Evolutionary conservation across 2,888 invertebrate species (phyloP), one percentile per base, ranked within the genome.

Genomic region (Hypercompe scribonia): DNA sequence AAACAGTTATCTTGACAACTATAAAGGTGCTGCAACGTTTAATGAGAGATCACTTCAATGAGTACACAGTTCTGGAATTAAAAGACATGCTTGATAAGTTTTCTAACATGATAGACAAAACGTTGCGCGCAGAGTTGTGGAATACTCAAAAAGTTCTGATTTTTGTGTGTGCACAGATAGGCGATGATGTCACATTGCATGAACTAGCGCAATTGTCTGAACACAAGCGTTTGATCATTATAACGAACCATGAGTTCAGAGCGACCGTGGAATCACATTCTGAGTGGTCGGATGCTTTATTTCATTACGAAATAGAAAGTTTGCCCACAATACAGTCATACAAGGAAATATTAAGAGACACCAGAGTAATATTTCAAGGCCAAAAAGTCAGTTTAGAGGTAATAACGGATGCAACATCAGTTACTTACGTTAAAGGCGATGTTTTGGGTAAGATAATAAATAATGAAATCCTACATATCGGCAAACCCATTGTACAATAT

Each of bases 291-390:
- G 36, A 64, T 3, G 15, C 70, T 0, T 18, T 46, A 4, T 13
- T 77, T 18, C n/a, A 21, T 3, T 66, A 77, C 24, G 13, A 71
- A 24, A 71, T 33, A 18, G 68, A 36, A 61, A 71, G 42, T 33
- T 70, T 80, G 1, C n/a, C 21, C 4, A 76, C 31, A 24, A 21
- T 34, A 61, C 67, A 73, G 15, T 69, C 78, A 10, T 71, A 72
- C 18, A 31, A 61, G 7, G 63, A n/a, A 0, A 63, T 80, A 31
- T 11, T 76, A 21, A 36, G 67, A 18, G 36, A 65, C n/a, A 58
- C 75, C 13, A 65, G n/a, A 67, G 70, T 76, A 3, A 46, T 67
- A 46, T 76, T 81, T 63, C 80, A 80, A 75, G 80, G 74, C 0
- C n/a, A 24, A 65, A 39, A 70, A 54, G 33, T 76, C 21, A 42